Base-by-base conservation (phyloP, 2,888 invertebrate species). In the Rhingia rostrata region DNA sequence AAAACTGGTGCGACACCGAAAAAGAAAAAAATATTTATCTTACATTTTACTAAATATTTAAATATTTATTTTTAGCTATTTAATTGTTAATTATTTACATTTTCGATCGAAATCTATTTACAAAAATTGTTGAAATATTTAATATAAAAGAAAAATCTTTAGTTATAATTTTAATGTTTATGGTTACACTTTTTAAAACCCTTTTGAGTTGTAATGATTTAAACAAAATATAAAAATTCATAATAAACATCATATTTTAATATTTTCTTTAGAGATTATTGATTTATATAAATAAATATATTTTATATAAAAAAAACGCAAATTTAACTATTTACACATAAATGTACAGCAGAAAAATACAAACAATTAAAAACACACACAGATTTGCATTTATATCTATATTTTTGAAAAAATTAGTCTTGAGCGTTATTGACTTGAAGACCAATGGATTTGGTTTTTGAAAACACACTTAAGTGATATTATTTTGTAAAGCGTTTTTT, bases 261-360 rank as follows among this genome's bases (percentile, higher is more conserved):
- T 2, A 22, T 22, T 22, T 22, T 22, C 22, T 22, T 22, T 2
- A 22, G 22, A 22, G 22, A 22, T 22, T 22, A 22, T 22, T 22
- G 2, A 22, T 22, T 22, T 22, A 22, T 22, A 84, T 35, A 78
- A 79, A 77, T 32, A 30, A 9, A 30, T 74, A 79, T 85, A 75
- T 80, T 80, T 70, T 85, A 53, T 81, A 85, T 72, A 77, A 69
- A 74, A 70, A 64, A 82, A 74, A 81, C 58, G 63, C 67, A 80
- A 51, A 67, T 79, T 66, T 58, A 70, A 87, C 87, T 87, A 86
- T 81, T 85, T 85, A 79, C 72, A 81, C 74, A 83, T 58, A 84
- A 60, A 75, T 51, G 41, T 63, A 22, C 22, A 22, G 22, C 22
- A 22, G 32, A 49, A 47, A 37, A 61, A 41, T 4, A 58, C 64